These are phyloP conservation scores for Eupithecia dodoneata DNA, from an alignment of 2,888 invertebrate genomes.

Conservation along the genomic window DNA sequence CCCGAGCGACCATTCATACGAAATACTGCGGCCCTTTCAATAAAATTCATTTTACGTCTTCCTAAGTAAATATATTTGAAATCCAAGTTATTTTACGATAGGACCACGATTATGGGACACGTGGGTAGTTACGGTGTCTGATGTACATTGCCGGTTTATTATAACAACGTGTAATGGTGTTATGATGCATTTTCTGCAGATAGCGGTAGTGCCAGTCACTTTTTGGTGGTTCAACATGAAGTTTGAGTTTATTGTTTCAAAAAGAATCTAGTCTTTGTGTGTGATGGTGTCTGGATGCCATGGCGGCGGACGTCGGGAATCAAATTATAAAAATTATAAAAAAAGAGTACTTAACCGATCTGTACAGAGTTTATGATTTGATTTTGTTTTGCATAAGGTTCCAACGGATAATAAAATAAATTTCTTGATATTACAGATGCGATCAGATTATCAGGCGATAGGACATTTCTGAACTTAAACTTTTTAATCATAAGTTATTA, in stretches of 20 bases:
- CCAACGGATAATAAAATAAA: not conserved
- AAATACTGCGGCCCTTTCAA: conserved; percentile 54
- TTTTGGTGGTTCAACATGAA: not conserved
- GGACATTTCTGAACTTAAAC: not conserved
- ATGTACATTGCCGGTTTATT: conserved; percentile 22
- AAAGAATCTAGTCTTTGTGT: too few species aligned
- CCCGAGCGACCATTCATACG: conserved; percentile 22
- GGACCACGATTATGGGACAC: conserved; percentile 20
- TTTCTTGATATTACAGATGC: not conserved
- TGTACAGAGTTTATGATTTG: not conserved
- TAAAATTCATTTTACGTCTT: conserved; percentile 62
- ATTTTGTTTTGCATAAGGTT: not conserved
- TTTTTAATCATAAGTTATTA: too few species aligned
- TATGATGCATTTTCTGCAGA: not conserved
- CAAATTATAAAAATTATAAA: not conserved
- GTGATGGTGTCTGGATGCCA: not conserved
- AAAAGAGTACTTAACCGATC: not conserved
- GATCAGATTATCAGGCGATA: not conserved
- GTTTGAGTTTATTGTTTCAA: too few species aligned
- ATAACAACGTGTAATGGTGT: not conserved
- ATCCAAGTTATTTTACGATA: conserved; percentile 57
- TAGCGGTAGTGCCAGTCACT: not conserved
- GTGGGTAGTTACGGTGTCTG: conserved; percentile 4
- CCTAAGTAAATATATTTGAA: conserved; percentile 64
- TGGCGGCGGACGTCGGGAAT: not conserved